A percentile compares a stretch with the other conserved stretches of the same genome.
Conservation (phyloP, 2,888 invertebrate species). For the Andrena praecox region DNA sequence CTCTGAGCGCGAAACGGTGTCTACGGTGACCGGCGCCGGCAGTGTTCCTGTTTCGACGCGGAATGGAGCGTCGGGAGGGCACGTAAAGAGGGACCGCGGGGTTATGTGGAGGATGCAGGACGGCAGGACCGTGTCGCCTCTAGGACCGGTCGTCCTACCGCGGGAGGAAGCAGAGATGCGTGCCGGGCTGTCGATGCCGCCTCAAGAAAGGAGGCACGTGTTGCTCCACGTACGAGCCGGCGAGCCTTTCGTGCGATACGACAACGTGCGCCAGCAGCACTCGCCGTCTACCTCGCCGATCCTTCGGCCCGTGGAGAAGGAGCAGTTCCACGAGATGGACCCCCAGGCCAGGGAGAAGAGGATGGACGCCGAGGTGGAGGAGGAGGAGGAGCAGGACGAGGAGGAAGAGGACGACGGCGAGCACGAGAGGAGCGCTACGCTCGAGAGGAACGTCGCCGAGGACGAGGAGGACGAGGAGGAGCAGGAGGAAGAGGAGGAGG, state of each 20-base stretch:
- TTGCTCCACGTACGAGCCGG: slow-evolving; percentile 79
- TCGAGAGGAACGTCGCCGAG: slow-evolving; percentile 63
- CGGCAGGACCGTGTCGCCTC: slow-evolving; percentile 75
- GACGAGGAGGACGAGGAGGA: slow-evolving; percentile 74
- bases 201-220: slow-evolving; percentile 79
- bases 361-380: slow-evolving; percentile 65
- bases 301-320: slow-evolving; percentile 63
- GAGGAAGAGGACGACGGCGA: slow-evolving; percentile 71
- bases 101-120: slow-evolving; percentile 83
- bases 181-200: slow-evolving; percentile 66
- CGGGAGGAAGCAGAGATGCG: slow-evolving; percentile 74
- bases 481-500: slow-evolving; percentile 78
- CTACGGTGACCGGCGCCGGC: neutral
- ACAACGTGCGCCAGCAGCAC: slow-evolving; percentile 68
- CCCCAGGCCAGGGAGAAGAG: slow-evolving; percentile 46
- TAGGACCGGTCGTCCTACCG: slow-evolving; percentile 76
- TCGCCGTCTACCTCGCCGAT: slow-evolving; percentile 65
- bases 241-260: slow-evolving; percentile 79
- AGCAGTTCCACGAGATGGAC: slow-evolving; percentile 61
- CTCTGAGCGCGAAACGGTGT: neutral
- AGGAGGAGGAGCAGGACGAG: slow-evolving; percentile 72
- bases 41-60: slow-evolving; percentile 10
- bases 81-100: slow-evolving; percentile 59
- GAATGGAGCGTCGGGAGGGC: slow-evolving; percentile 52
- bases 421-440: slow-evolving; percentile 32